Base-by-base conservation (phyloP, 1,140 invertebrate genomes). In the Batillaria attramentaria region DNA sequence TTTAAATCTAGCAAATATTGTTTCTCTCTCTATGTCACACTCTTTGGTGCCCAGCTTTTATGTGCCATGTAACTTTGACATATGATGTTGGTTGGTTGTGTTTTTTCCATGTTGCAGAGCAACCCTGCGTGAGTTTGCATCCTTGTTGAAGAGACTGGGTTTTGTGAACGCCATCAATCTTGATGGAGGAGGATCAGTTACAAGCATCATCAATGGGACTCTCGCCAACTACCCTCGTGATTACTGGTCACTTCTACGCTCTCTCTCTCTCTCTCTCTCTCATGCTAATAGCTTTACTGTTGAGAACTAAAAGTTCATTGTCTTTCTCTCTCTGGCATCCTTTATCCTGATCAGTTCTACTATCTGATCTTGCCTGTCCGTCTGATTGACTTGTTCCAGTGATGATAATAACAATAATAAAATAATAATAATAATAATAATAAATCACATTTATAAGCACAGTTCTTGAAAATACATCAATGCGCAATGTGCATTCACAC, bases 131-230 rank as follows among this genome's bases (percentile, higher is more conserved):
- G 87, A 91, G 43, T 87, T 91, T 83, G 89, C 89, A 42, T 79
- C 84, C 10, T 72, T 91, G 20, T 66, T 92, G 73, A 82, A 87
- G 46, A 77, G 88, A n/a, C 81, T 89, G 72, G 91, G 91, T 31
- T 81, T 89, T 68, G 81, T 90, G 10, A 91, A 91, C 86, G 91
- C 90, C 28, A 87, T 92, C 69, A 92, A 92, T 78, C 78, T 91
- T 60, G 91, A 92, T 85, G 91, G 91, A 43, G 91, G 91, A 31
- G 91, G 91, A 2, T 92, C 91, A 37, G 81, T 88, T 16, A 91
- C 91, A 13, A 78, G 84, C 41, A 86, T 91, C 24, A 79, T 91
- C 37, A 91, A 92, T 84, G 84, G 84, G n/a, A 88, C 87, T 31
- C 76, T 91, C 8, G 82, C 86, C 31, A 91, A 88, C 79, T 87